Conservation (phyloP, 2,888 invertebrate species). For the Craniophora ligustri region DNA sequence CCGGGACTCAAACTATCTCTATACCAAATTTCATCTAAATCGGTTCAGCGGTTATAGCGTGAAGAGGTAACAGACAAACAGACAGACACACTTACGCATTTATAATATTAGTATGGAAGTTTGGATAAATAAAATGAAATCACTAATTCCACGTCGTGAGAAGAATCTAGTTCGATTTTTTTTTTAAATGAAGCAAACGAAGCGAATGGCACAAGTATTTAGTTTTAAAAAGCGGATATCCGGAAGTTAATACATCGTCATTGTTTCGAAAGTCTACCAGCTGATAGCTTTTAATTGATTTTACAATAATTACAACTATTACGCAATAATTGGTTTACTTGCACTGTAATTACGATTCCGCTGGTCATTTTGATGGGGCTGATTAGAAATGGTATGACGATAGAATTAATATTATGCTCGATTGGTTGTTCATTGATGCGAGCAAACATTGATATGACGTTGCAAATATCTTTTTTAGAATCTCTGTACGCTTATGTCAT, state of each 20-base stretch:
- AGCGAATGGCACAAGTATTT: no score
- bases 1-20: no score
- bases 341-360: constrained; percentile 19
- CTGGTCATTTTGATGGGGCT: constrained; percentile 31
- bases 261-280: constrained; percentile 33
- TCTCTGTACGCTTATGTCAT: no score
- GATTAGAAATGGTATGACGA: constrained; percentile 27
- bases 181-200: no score
- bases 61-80: no score
- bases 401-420: constrained; percentile 9
- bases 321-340: constrained; percentile 24
- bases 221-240: constrained; percentile 34
- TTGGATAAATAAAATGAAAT: no score
- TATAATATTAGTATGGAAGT: no score
- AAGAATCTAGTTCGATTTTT: no score
- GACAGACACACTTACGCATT: no score
- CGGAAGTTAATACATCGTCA: constrained; percentile 15
- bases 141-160: no score
- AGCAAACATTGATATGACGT: constrained; percentile 13
- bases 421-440: constrained; percentile 9
- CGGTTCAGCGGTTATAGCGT: no score
- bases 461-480: not conserved
- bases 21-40: no score
- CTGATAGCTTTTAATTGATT: constrained; percentile 25
- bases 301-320: constrained; percentile 29